Evolutionary conservation across 2,888 invertebrate species (phyloP).

Genomic region (Oasisia sp.): DNA sequence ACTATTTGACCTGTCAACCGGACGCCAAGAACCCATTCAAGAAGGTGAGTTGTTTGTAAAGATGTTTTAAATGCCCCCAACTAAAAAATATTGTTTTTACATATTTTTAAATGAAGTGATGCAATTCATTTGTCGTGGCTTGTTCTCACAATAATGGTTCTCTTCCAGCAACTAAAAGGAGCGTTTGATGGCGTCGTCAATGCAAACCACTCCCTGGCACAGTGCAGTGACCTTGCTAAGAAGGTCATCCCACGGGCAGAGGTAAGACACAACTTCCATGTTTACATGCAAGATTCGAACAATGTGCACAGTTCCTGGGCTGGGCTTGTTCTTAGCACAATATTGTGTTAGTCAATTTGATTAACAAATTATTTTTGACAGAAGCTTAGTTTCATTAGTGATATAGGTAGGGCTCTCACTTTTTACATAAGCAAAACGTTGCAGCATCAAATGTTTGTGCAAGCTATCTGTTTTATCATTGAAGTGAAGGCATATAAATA

Average conservation of each 20-base stretch:
- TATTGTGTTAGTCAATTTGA: too few species aligned
- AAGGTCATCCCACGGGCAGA: not conserved
- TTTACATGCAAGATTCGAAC: not conserved
- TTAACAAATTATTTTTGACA: too few species aligned
- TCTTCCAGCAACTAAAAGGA: constrained; percentile 12
- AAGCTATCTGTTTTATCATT: too few species aligned
- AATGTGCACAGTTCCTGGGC: too few species aligned
- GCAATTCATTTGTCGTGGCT: not conserved
- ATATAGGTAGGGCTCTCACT: too few species aligned
- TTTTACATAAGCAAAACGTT: too few species aligned
- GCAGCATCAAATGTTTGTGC: too few species aligned
- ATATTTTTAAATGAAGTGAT: not conserved
- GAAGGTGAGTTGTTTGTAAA: constrained; percentile 27
- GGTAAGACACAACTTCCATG: not conserved
- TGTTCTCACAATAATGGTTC: not conserved
- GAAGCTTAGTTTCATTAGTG: too few species aligned
- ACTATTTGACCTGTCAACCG: constrained; percentile 32
- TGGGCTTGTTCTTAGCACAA: too few species aligned
- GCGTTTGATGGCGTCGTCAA: constrained; percentile 29
- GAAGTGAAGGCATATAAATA: too few species aligned
- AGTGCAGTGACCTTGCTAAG: constrained; percentile 23
- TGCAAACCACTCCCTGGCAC: constrained; percentile 31
- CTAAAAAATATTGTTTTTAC: too few species aligned
- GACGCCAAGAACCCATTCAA: constrained; percentile 30
- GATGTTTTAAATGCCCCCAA: not conserved